These are phyloP conservation scores for Hippoglossus stenolepis DNA, from an alignment of 2,113 vertebrate species.

Conservation along the genomic window DNA sequence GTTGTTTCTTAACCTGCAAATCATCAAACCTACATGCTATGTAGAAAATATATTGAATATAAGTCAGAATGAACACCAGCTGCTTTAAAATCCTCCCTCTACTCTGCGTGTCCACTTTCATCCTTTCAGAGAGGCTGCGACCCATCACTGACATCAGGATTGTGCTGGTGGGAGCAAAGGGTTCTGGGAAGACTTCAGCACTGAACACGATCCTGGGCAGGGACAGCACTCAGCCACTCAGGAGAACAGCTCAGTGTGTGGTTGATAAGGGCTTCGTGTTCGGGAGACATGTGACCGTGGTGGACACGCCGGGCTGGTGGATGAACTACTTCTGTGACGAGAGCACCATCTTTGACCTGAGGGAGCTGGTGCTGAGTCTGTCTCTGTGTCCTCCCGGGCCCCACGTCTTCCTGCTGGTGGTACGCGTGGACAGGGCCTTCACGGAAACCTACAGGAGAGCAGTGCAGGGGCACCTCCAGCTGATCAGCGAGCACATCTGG, in stretches of 20 bases:
- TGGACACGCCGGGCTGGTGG: conserved; percentile 84
- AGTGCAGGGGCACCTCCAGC: conserved; percentile 69
- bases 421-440: conserved; percentile 77
- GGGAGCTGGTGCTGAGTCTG: conserved; percentile 61
- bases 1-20: background rate
- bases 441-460: conserved; percentile 68
- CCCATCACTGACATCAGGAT: conserved; percentile 61
- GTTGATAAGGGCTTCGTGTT: conserved; percentile 37
- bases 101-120: background rate
- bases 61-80: no score
- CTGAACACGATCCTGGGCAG: conserved; percentile 71
- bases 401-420: conserved; percentile 74
- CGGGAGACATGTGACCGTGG: conserved; percentile 70
- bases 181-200: conserved; percentile 76
- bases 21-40: background rate
- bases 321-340: conserved; percentile 76
- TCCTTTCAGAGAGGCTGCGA: conserved; percentile 52
- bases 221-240: background rate
- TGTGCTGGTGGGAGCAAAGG: conserved; percentile 77
- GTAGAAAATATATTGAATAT: no score
- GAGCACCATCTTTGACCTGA: conserved; percentile 67
- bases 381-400: conserved; percentile 74
- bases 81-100: background rate
- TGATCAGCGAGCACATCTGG: conserved; percentile 68
- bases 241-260: conserved; percentile 60